Percentiles rank a stretch among this genome's conserved stretches.
Conservation (phyloP, 2,113 vertebrate genomes). For the Alligator mississippiensis region DNA sequence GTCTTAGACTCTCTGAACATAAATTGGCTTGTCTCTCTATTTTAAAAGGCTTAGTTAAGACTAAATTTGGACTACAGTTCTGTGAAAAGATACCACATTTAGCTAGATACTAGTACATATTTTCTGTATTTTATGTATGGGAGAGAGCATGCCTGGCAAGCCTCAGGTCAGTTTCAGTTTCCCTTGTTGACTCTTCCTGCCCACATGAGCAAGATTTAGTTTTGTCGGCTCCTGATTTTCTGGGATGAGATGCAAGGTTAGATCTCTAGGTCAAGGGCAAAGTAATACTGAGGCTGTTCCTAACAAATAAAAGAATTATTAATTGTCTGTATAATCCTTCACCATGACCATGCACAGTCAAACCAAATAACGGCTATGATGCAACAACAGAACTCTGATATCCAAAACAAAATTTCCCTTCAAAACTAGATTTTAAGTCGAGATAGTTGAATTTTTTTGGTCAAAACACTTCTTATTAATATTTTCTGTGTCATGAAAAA, state of each 20-base stretch:
- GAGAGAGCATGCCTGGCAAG: background rate
- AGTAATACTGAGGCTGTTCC: background rate
- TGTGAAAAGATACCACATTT: background rate
- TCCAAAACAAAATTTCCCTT: fast-evolving
- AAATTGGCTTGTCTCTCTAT: background rate
- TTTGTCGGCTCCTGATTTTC: background rate
- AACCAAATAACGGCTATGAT: background rate
- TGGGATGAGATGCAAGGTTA: background rate
- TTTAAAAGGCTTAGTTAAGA: background rate
- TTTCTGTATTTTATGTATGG: background rate
- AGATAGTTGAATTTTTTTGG: background rate
- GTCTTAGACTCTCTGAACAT: background rate
- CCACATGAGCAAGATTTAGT: background rate
- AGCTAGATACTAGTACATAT: background rate
- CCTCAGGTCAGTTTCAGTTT: background rate
- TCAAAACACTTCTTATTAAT: background rate
- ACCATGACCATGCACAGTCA: background rate
- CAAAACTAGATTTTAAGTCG: background rate
- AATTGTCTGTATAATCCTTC: background rate
- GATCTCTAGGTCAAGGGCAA: background rate
- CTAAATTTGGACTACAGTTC: background rate
- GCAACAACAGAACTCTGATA: fast-evolving
- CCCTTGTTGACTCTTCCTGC: background rate
- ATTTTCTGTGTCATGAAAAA: background rate
- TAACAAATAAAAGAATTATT: background rate